phyloP scores from a whole-genome alignment of 2,888 invertebrate genomes.

The Melanargia galathea region DNA sequence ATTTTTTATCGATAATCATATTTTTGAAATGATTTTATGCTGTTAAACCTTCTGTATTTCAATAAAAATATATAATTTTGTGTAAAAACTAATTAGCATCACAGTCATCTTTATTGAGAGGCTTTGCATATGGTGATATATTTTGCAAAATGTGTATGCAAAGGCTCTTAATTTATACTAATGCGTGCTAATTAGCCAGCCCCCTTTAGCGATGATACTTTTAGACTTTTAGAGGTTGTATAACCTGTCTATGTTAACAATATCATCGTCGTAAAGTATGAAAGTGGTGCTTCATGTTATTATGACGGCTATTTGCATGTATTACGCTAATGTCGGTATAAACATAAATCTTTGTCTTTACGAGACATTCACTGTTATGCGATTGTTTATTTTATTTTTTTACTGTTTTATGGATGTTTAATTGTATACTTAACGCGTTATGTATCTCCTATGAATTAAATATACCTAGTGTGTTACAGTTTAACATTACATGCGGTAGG shows the following conservation, averaged over 20 bases:
- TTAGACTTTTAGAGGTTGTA: slow-evolving; percentile 2
- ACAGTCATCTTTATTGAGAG: too few relatives aligned
- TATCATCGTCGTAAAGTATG: background rate
- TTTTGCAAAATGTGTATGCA: background rate
- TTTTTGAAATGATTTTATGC: too few relatives aligned
- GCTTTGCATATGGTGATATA: too few relatives aligned
- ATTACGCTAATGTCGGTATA: slow-evolving; percentile 17
- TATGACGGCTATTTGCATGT: slow-evolving; percentile 24
- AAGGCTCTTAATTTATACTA: background rate
- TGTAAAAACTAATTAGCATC: too few relatives aligned
- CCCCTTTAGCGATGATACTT: background rate
- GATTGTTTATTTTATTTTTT: slow-evolving; percentile 28
- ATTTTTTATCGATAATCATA: background rate
- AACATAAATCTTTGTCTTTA: slow-evolving; percentile 31
- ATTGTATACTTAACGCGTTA: slow-evolving; percentile 2
- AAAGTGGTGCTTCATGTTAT: slow-evolving; percentile 15
- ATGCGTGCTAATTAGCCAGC: background rate
- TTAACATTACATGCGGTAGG: background rate
- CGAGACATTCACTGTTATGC: slow-evolving; percentile 29
- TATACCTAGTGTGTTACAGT: background rate
- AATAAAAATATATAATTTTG: too few relatives aligned
- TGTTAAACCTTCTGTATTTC: too few relatives aligned
- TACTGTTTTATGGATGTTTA: slow-evolving; percentile 29
- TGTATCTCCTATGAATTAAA: slow-evolving; percentile 5
- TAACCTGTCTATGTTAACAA: background rate